phyloP scores from a whole-genome alignment of 2,797 vertebrate species.

The Ctenopoma kingsleyae region DNA sequence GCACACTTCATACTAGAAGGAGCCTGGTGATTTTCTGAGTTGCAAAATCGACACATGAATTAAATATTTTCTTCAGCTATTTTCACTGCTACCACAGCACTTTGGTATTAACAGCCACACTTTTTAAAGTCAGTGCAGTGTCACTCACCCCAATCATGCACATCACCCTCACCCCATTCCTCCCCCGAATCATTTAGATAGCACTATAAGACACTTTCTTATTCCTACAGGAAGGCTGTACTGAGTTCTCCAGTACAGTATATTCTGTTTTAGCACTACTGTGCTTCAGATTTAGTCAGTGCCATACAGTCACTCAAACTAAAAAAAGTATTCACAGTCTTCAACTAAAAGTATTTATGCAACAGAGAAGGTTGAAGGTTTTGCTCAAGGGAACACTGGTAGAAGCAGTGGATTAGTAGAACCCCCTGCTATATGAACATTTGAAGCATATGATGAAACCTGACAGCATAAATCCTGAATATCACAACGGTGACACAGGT shows the following conservation, averaged over 20 bases:
- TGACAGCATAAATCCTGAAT: conserved; percentile 48
- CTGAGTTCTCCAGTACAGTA: not conserved
- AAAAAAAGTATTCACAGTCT: not conserved
- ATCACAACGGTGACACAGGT: conserved; percentile 48
- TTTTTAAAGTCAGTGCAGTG: conserved; percentile 35
- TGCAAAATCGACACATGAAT: conserved; percentile 45
- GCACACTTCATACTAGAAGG: conserved; percentile 7
- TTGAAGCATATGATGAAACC: conserved; percentile 53
- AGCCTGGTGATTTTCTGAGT: conserved; percentile 37
- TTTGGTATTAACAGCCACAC: conserved; percentile 35
- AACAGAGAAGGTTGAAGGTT: conserved; percentile 48
- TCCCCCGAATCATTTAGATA: conserved; percentile 28
- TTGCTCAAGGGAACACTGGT: conserved; percentile 54
- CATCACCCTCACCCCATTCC: not conserved
- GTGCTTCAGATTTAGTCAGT: conserved; percentile 11
- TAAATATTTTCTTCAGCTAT: conserved; percentile 39
- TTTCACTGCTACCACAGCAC: conserved; percentile 22
- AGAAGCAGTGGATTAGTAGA: conserved; percentile 11
- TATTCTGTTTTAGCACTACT: conserved; percentile 1
- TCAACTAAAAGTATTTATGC: conserved; percentile 11
- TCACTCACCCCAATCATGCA: conserved; percentile 32
- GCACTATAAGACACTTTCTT: conserved; percentile 13
- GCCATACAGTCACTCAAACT: conserved; percentile 7
- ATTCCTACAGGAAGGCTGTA: conserved; percentile 25
- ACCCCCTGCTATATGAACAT: conserved; percentile 22